A percentile compares a stretch with the other conserved stretches of the same genome.
phyloP scores from a whole-genome alignment of 2,888 invertebrate species.

The Laothoe populi region DNA sequence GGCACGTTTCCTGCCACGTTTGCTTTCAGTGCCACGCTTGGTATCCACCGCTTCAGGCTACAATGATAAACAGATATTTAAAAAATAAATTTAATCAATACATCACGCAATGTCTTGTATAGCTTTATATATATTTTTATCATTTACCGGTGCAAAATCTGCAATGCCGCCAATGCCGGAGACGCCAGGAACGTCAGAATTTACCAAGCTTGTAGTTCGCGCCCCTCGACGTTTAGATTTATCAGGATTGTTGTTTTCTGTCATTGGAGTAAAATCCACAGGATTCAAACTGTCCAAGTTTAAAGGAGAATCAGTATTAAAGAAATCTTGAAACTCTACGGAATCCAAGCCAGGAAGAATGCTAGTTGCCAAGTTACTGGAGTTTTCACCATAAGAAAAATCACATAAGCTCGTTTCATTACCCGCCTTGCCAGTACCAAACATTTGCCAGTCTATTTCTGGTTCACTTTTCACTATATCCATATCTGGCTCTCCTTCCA shows the following conservation, averaged over 20 bases:
- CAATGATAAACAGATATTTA: neutral
- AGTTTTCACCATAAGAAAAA: slow-evolving; percentile 67
- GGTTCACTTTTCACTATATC: slow-evolving; percentile 63
- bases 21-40: slow-evolving; percentile 55
- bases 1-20: slow-evolving; percentile 71
- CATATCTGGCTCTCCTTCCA: slow-evolving; percentile 57
- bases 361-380: slow-evolving; percentile 53
- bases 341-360: slow-evolving; percentile 56
- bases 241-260: slow-evolving; percentile 45
- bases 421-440: slow-evolving; percentile 47
- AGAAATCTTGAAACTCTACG: slow-evolving; percentile 62
- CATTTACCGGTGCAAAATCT: slow-evolving; percentile 14
- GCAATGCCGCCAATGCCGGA: neutral
- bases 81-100: neutral
- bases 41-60: slow-evolving; percentile 19
- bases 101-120: neutral
- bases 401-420: slow-evolving; percentile 64
- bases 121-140: neutral
- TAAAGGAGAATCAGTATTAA: slow-evolving; percentile 51
- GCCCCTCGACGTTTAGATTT: slow-evolving; percentile 52
- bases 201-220: slow-evolving; percentile 53
- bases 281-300: slow-evolving; percentile 55
- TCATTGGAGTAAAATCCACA: slow-evolving; percentile 42
- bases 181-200: slow-evolving; percentile 47
- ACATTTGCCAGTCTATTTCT: slow-evolving; percentile 63